phyloP scores from a whole-genome alignment of 2,888 invertebrate genomes.

The Dastarcus helophoroides region DNA sequence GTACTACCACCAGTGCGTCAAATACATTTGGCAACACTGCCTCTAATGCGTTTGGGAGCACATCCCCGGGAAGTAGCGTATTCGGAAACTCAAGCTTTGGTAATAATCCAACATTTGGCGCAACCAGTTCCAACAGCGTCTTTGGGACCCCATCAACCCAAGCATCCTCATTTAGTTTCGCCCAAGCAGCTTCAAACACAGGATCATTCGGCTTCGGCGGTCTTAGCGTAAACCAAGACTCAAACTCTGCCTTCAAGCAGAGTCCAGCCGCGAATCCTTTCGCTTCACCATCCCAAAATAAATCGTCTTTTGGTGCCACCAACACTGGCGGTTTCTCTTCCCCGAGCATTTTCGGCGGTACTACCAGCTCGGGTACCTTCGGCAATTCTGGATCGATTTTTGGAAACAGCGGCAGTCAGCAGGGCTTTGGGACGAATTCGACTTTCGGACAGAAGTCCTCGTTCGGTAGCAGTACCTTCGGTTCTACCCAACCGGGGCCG shows the following conservation, averaged over 20 bases:
- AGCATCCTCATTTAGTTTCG: too few species aligned
- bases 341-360: conserved; percentile 3
- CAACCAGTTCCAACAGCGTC: too few species aligned
- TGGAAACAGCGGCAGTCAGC: conserved; percentile 5
- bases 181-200: background rate
- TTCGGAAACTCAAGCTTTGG: too few species aligned
- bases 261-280: conserved; percentile 2
- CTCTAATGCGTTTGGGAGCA: too few species aligned
- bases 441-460: conserved; percentile 19
- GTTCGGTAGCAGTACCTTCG: conserved; percentile 27
- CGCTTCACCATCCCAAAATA: conserved; percentile 2
- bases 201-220: conserved; percentile 9
- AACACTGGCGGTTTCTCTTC: too few species aligned
- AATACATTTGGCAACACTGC: too few species aligned
- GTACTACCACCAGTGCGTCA: background rate
- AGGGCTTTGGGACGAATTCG: too few species aligned
- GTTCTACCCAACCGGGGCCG: conserved; percentile 25
- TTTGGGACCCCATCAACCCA: too few species aligned
- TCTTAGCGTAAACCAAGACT: conserved; percentile 5
- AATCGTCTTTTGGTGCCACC: conserved; percentile 8
- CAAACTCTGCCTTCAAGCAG: background rate
- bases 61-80: too few species aligned
- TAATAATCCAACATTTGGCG: too few species aligned
- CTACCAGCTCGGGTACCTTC: conserved; percentile 8
- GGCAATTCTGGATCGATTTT: conserved; percentile 4